Evolutionary conservation across 2,797 vertebrate genomes (phyloP), one percentile per base, ranked within the genome.

Genomic region (Scolopax bukidnonensis): DNA sequence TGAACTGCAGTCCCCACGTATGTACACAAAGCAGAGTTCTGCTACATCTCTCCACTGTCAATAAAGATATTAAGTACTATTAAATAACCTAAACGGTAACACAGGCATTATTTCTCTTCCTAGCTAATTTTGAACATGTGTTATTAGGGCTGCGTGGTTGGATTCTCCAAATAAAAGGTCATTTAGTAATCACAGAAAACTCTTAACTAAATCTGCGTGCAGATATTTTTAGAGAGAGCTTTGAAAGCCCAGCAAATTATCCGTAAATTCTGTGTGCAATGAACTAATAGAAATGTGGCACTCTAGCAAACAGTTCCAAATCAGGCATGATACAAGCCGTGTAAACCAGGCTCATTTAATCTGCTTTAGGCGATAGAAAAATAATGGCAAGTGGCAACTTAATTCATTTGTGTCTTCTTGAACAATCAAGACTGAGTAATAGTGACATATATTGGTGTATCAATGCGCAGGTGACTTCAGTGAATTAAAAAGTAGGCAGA

Each of bases 211-310:
- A 93, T 84, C 19, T 13, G 19, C 7, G 6, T 7, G 12, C 57
- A 69, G 73, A 17, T 89, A 92, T 93, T 94, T 91, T 87, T 80
- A 84, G 77, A 71, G 56, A 47, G 24, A 30, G 24, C 40, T 92
- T 71, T 90, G 45, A 78, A 96, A 94, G 59, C 38, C 38, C 21
- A 71, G 76, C 21, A 75, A 89, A 87, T 85, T 93, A 92, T n/a
- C 60, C 32, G 48, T 60, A 77, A 80, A 74, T 91, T 85, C 73
- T 47, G 24, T 40, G 47, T 51, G 59, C 63, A 86, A 63, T 70
- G 59, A 94, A 79, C 47, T 79, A 83, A 93, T 73, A 75, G 6
- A 95, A 93, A 91, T 33, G 59, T 56, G 73, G 47, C 51, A 76
- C 25, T 88, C 61, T 1, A 73, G 69, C 36, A 84, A 90, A 88